Base-by-base conservation (phyloP, 1,140 invertebrate genomes). In the Cryptotermes secundus region DNA sequence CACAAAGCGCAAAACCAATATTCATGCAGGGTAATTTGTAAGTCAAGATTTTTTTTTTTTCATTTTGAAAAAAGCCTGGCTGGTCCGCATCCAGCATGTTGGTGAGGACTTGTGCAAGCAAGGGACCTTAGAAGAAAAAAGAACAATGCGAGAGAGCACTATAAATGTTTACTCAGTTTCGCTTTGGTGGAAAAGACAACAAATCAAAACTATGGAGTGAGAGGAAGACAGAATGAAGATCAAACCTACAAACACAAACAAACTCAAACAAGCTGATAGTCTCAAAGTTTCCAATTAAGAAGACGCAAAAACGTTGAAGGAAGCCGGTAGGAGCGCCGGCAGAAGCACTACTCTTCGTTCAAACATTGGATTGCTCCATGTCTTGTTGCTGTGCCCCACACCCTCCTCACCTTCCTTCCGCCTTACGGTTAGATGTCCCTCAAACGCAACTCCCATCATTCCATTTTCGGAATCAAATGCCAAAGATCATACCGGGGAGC, bases 201-300 rank as follows among this genome's bases (percentile, higher is more conserved):
- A 72, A 72, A 72, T 72, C 26, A 31, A 72, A 72, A 72, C 59
- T 72, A 72, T 72, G n/a, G 59, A n/a, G 26, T 19, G 45, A 19
- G 45, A 22, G 45, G 45, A 6, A n/a, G 59, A 16, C 4, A 72
- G n/a, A 72, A 31, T 26, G 31, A 72, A n/a, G 31, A 31, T 26
- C n/a, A 72, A 72, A 72, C 26, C 59, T 72, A 72, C 59, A 72
- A 72, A 72, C 59, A 72, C 59, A 72, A 72, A 72, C 59, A 72
- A 72, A 72, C 59, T 72, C 59, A 26, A 72, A 72, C 59, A 72
- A 16, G 59, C 59, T 31, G 59, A 72, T n/a, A 72, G 59, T 72
- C 59, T 72, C 26, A 72, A 72, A 72, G 59, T 72, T 72, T 72
- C 59, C 59, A 72, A 72, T 72, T 72, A 72, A 72, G 59, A 72